Conservation (phyloP, 30 jellyfish, hydroid and myxozoan species). For the Cassiopea andromeda region DNA sequence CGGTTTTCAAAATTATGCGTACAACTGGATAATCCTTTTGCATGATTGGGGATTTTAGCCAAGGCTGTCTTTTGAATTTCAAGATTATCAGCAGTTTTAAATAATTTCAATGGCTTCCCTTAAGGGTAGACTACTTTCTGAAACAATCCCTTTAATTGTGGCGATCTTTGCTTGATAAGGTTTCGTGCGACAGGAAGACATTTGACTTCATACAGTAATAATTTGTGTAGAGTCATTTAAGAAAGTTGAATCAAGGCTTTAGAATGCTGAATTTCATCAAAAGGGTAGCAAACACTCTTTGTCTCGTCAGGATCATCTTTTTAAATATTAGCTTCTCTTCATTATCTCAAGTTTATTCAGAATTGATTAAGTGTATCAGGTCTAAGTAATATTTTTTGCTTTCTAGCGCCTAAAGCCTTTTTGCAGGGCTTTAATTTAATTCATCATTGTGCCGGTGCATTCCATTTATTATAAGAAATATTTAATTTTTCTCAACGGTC, state of each 20-base stretch:
- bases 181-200: neutral
- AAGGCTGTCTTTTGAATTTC: slow-evolving; percentile 2
- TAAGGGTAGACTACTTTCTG: neutral
- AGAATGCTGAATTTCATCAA: slow-evolving; percentile 10
- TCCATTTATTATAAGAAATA: too few species aligned
- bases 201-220: slow-evolving; percentile 8
- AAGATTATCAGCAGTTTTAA: neutral
- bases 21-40: slow-evolving; percentile 14
- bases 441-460: too few species aligned
- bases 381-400: neutral
- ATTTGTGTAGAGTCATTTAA: neutral
- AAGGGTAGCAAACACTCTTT: slow-evolving; percentile 30
- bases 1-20: slow-evolving; percentile 4
- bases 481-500: too few species aligned
- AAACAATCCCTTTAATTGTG: neutral
- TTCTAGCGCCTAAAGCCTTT: too few species aligned
- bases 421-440: too few species aligned
- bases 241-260: slow-evolving; percentile 6
- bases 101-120: neutral
- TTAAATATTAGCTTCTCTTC: slow-evolving; percentile 17
- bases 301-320: slow-evolving; percentile 8
- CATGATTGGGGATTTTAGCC: slow-evolving; percentile 3
- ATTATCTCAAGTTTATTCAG: neutral
- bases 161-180: neutral
- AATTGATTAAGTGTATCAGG: neutral